phyloP scores from a whole-genome alignment of 2,888 invertebrate genomes.

The Meteorus cinctellus region DNA sequence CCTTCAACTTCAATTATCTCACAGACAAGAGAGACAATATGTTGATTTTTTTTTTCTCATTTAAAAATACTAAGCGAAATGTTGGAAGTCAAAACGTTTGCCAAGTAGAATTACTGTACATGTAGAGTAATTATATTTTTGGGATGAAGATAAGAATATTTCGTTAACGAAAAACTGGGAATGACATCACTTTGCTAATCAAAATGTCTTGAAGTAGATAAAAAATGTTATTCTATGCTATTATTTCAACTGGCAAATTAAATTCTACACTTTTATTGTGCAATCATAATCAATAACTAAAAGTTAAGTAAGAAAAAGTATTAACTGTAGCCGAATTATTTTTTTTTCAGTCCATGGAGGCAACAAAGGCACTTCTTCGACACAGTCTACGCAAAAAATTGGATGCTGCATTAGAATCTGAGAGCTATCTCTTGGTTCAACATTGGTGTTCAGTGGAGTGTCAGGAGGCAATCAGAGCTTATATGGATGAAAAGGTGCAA shows the following conservation, averaged over 20 bases:
- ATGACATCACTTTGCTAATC: too few relatives aligned
- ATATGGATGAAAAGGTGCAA: slow-evolving; percentile 67
- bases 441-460: slow-evolving; percentile 86
- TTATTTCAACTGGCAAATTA: too few relatives aligned
- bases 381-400: slow-evolving; percentile 77
- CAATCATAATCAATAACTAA: slow-evolving; percentile 7
- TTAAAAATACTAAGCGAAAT: too few relatives aligned
- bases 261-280: background rate
- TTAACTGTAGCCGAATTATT: slow-evolving; percentile 21
- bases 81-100: too few relatives aligned
- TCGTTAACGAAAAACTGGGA: too few relatives aligned
- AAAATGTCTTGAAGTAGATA: too few relatives aligned
- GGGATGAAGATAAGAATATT: too few relatives aligned
- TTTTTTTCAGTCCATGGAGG: slow-evolving; percentile 79
- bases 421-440: slow-evolving; percentile 80
- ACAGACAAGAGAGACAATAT: too few relatives aligned
- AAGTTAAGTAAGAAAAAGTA: background rate
- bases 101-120: too few relatives aligned
- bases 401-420: slow-evolving; percentile 79
- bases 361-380: slow-evolving; percentile 77
- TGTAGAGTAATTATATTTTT: too few relatives aligned
- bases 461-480: slow-evolving; percentile 75
- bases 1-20: background rate
- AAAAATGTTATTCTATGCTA: too few relatives aligned
- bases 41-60: too few relatives aligned